Conservation (phyloP, 2,797 vertebrate species). For the Garrulus glandarius region DNA sequence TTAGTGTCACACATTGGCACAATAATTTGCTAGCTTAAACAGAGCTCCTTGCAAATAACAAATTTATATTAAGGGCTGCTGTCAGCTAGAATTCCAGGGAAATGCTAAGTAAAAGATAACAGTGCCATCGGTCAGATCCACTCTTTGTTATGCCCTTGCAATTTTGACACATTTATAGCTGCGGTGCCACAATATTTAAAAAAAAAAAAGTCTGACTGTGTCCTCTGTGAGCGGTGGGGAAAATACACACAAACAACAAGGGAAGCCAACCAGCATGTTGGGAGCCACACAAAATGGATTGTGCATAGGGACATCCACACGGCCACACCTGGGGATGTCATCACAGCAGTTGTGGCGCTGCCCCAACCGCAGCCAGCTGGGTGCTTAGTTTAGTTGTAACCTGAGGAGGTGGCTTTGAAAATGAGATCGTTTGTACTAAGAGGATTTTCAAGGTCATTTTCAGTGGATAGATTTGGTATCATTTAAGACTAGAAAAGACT, state of each 20-base stretch:
- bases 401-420: conserved; percentile 5
- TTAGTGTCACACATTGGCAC: background rate
- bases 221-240: background rate
- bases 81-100: background rate
- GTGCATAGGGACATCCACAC: background rate
- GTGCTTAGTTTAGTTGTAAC: background rate
- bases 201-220: background rate
- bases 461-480: background rate
- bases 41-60: background rate
- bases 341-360: background rate
- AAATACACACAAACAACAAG: background rate
- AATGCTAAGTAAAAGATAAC: background rate
- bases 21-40: conserved; percentile 20
- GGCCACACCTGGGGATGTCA: background rate
- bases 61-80: background rate
- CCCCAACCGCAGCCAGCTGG: background rate
- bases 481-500: conserved; percentile 1
- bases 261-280: background rate
- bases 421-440: background rate
- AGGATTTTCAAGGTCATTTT: conserved; percentile 25
- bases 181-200: background rate
- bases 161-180: background rate
- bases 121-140: background rate
- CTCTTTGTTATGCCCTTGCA: background rate
- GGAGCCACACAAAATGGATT: background rate